Base-by-base conservation (phyloP, 2,888 invertebrate genomes). In the Nemoura dubitans region DNA sequence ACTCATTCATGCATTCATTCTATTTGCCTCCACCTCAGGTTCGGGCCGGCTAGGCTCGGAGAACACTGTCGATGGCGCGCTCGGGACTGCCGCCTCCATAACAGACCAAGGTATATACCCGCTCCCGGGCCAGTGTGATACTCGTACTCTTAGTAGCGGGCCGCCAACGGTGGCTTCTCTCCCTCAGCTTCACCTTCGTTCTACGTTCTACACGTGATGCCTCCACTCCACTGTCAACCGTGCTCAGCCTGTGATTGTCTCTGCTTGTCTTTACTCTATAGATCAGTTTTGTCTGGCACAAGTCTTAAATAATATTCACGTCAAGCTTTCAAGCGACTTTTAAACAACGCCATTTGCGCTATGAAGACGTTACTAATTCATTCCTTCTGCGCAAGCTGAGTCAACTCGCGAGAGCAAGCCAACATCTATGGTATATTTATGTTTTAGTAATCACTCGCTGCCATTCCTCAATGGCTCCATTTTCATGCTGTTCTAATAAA, bases 21-120 rank as follows among this genome's bases (percentile, higher is more conserved):
- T 30, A 42, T 83, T 83, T 83, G 29, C 42, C 83, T 42, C 83
- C 29, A n/a, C 16, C 7, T 83, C 36, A 83, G 83, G 30, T 83
- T 26, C 83, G 42, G 30, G 10, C 21, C 42, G 83, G 43, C 36
- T 83, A 83, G 83, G 30, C 30, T 30, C 16, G 30, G 81, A 83
- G 36, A 42, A 36, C 26, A 5, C 83, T 42, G n/a, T 43, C n/a
- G 83, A 36, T 42, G 83, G 83, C 26, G 83, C 26, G 29, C 83
- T 36, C 26, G 83, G 83, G 42, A 83, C 83, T n/a, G n/a, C 83
- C 7, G 26, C 83, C 16, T 83, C 83, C 83, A 43, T 78, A 78
- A 78, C 83, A 42, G 83, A 83, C 26, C 43, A 30, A 83, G 83
- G 83, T 83, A 83, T 78, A 78, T 21, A 6, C 36, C 83, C 36